Conservation (phyloP, 2,888 invertebrate genomes). For the Drosophila cognata region DNA sequence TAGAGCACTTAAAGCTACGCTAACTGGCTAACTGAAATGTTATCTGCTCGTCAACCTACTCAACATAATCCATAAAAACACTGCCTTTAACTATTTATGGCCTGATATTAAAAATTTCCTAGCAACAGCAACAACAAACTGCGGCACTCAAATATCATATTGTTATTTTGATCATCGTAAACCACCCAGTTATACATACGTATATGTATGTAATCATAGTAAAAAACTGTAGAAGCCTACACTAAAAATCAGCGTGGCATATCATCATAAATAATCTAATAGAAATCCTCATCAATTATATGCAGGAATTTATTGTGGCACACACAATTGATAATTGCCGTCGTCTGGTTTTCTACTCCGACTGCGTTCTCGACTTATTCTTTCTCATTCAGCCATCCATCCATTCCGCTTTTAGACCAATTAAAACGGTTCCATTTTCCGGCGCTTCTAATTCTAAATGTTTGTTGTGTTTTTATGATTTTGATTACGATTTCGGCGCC, state of each 20-base stretch:
- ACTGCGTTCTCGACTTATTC: background rate
- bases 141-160: slow-evolving; percentile 17
- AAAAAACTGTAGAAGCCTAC: slow-evolving; percentile 48
- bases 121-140: background rate
- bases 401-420: slow-evolving; percentile 54
- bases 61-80: background rate
- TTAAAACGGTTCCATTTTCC: slow-evolving; percentile 71
- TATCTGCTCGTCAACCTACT: background rate
- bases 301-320: slow-evolving; percentile 74
- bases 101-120: background rate
- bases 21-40: background rate
- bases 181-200: slow-evolving; percentile 44
- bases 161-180: slow-evolving; percentile 34
- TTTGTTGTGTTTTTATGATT: slow-evolving; percentile 62
- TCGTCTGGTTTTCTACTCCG: slow-evolving; percentile 47
- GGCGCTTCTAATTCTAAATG: slow-evolving; percentile 24
- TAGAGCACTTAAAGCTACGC: background rate
- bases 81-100: slow-evolving; percentile 24
- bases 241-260: slow-evolving; percentile 59
- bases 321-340: slow-evolving; percentile 76
- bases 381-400: background rate
- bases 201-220: slow-evolving; percentile 51
- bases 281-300: slow-evolving; percentile 65
- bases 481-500: slow-evolving; percentile 80
- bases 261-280: slow-evolving; percentile 70